Base-by-base conservation (phyloP, 2,113 vertebrate species). In the Piprites chloris region DNA sequence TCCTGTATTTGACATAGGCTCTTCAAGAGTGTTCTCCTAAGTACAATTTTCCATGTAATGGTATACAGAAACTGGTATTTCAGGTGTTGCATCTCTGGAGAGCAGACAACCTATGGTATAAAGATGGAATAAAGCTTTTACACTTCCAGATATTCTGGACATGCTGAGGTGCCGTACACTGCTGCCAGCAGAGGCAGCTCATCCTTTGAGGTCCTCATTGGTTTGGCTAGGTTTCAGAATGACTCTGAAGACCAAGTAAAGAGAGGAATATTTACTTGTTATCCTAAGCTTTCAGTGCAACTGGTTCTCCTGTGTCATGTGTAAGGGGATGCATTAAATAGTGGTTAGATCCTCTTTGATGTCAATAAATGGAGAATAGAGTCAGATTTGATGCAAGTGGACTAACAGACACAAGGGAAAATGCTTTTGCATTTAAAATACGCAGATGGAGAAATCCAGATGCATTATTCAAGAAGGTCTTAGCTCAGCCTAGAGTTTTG, bases 251-350 rank as follows among this genome's bases (percentile, higher is more conserved):
- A 80, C 33, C 0, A 12, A 79, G 30, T 16, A 24, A 39, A 46
- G 35, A 82, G 58, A 61, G 6, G 49, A 91, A n/a, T 50, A 71
- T 66, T 69, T 73, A 21, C 8, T 58, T 53, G 26, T 22, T 82
- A 39, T 33, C 19, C 39, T 27, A 56, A 19, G 21, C 22, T 90
- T 85, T 90, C 14, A 32, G 1, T 59, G 33, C 20, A 81, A 15
- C 50, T 21, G 5, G 11, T 55, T 82, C 26, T 65, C 33, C 46
- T 52, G 14, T 33, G 7, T 63, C 9, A n/a, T 0, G 0, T 41
- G 5, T 67, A 71, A 50, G 30, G 20, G 42, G 44, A 66, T 50
- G 20, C 2, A n/a, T 69, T 62, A 83, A 53, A 19, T 33, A 56
- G 39, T 7, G 9, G 9, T 55, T 59, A 85, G 27, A 52, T 55